Evolutionary conservation across 2,888 invertebrate species (phyloP), one percentile per base, ranked within the genome.

Genomic region (Abrostola tripartita): DNA sequence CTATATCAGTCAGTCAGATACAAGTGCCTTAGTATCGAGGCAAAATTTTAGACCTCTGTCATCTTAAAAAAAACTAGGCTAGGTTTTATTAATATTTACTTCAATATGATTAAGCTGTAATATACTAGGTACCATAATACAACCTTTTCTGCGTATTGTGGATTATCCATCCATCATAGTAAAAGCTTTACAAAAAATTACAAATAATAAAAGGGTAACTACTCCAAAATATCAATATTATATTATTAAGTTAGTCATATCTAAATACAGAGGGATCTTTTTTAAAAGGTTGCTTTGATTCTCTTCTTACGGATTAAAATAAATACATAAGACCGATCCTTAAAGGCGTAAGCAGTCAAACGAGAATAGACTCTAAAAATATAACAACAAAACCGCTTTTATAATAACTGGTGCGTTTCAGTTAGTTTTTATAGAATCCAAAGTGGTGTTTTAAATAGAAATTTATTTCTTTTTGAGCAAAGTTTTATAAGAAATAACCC

Each of bases 231-330:
- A 61, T 54, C 35, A 67, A 61, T 74, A 62, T 56, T 56, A 49
- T 44, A 61, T 49, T 44, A 53, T 49, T 44, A 53, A 67, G 12
- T 41, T 37, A 58, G 37, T 24, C 41, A 14, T 62, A 38, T 53
- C 12, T 51, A 61, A 56, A 58, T 60, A 55, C 37, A 50, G 14
- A 50, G 11, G n/a, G 40, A 56, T 59, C 60, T 10, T 47, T 50
- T 62, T 12, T 44, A 51, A 55, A 68, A 47, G 49, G 12, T 52
- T 52, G 12, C n/a, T 63, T 67, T 65, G 51, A 62, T 73, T 57
- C 55, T 44, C 58, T 65, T 35, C 44, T 37, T 35, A 7, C n/a
- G 24, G 44, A 63, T 60, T 54, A 50, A 59, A 69, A 56, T 24
- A 55, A 52, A 61, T 37, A 63, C 11, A 68, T 9, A n/a, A 37